Percentiles rank a stretch among this genome's conserved stretches.
Evolutionary conservation across 53 echinoderm and acorn worm species (phyloP).

Genomic region (Actinopyga echinites): DNA sequence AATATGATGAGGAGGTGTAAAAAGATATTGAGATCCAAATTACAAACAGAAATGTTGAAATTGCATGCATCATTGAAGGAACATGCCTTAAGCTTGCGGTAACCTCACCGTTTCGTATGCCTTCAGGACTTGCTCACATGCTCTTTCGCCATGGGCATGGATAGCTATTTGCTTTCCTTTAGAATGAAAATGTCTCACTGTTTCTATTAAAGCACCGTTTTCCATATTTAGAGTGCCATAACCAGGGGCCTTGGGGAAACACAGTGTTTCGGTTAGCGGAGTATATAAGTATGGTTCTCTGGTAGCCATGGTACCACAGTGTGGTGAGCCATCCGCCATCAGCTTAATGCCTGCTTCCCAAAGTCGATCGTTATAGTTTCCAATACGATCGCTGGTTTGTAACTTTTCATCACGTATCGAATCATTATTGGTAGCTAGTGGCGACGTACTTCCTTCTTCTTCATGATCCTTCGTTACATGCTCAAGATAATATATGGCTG

Average conservation of each 20-base stretch:
- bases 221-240: slow-evolving; percentile 59
- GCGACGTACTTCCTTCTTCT: too few species aligned
- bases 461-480: too few species aligned
- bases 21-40: neutral
- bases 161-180: slow-evolving; percentile 55
- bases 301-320: neutral
- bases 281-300: slow-evolving; percentile 26
- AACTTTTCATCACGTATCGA: too few species aligned
- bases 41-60: neutral
- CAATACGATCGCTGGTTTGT: neutral
- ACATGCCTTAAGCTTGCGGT: neutral
- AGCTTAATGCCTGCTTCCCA: neutral
- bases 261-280: slow-evolving; percentile 55
- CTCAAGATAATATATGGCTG: too few species aligned
- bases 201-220: slow-evolving; percentile 38
- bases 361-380: neutral
- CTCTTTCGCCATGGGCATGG: slow-evolving; percentile 60
- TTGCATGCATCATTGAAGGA: neutral
- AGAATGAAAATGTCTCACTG: slow-evolving; percentile 44
- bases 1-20: too few species aligned
- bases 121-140: slow-evolving; percentile 57
- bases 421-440: too few species aligned
- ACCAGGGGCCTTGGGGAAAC: slow-evolving; percentile 54
- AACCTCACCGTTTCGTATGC: slow-evolving; percentile 52
- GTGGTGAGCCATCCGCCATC: slow-evolving; percentile 14